These are phyloP conservation scores for Festucalex cinctus DNA, from an alignment of 2,113 vertebrate genomes.

Conservation along the genomic window DNA sequence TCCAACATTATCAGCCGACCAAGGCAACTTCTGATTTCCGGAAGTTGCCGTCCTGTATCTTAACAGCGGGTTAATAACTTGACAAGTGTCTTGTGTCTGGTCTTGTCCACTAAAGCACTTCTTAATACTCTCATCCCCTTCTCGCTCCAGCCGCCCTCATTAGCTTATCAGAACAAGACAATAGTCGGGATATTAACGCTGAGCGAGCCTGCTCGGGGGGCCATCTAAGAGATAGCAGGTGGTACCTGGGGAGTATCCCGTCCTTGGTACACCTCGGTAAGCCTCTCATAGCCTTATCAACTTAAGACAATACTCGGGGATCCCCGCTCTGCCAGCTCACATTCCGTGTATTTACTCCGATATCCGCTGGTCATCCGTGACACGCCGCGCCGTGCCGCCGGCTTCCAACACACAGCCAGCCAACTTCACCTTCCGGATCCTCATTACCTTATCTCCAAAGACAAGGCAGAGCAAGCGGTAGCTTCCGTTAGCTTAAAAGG, in stretches of 20 bases:
- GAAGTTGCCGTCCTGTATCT: slow-evolving; percentile 8
- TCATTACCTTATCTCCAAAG: slow-evolving; percentile 64
- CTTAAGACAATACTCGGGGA: slow-evolving; percentile 63
- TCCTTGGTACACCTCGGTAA: slow-evolving; percentile 60
- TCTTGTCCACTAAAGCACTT: slow-evolving; percentile 59
- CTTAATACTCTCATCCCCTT: slow-evolving; percentile 50
- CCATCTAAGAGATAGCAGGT: slow-evolving; percentile 61
- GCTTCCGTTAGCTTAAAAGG: slow-evolving; percentile 54
- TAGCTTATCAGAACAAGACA: slow-evolving; percentile 73
- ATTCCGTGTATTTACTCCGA: slow-evolving; percentile 43
- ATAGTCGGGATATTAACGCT: slow-evolving; percentile 63
- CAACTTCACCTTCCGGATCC: slow-evolving; percentile 47
- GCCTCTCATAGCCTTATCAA: slow-evolving; percentile 63
- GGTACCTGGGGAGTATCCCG: slow-evolving; percentile 46
- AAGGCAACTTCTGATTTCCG: slow-evolving; percentile 22
- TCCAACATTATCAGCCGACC: slow-evolving; percentile 11
- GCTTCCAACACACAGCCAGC: slow-evolving; percentile 29
- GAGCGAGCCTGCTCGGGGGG: slow-evolving; percentile 37
- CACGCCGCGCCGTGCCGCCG: slow-evolving; percentile 22
- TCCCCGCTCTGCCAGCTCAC: slow-evolving; percentile 25
- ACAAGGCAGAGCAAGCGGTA: slow-evolving; percentile 47
- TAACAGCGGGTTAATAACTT: slow-evolving; percentile 32
- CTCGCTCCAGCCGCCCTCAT: slow-evolving; percentile 59
- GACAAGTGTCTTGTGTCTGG: slow-evolving; percentile 22
- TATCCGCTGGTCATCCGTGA: slow-evolving; percentile 57